Base-by-base conservation (phyloP, 92 coral and sea anemone genomes). In the Micromussa lordhowensis region DNA sequence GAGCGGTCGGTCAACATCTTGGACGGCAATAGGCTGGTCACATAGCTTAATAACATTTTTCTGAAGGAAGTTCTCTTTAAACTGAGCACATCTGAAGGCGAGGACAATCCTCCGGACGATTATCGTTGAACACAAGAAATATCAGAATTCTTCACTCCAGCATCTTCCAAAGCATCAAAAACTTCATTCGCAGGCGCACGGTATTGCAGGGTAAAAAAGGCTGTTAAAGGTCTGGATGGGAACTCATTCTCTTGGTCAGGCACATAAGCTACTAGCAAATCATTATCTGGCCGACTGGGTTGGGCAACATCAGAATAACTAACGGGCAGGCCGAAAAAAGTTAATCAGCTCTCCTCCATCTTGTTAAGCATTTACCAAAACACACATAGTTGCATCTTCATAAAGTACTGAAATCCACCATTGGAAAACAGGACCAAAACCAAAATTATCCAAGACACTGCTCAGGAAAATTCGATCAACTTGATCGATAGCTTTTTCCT, bases 1-100 rank as follows among this genome's bases (percentile, higher is more conserved):
- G 0, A 77, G 26, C 13, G 75, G 89, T 22, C 49, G 72, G 40
- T 87, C 90, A 0, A 69, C 78, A 53, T 87, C 90, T 68, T 87
- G 78, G 0, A 87, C 1, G 8, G 82, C 82, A 12, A 34, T 64
- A 0, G 51, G 89, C 1, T 14, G 17, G 0, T 29, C 83, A 0
- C 21, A 19, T 12, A 85, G 30, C 1, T 26, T 8, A 0, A 85
- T 2, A 2, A 29, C 29, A 13, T 22, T 76, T 0, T 8, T 38
- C 1, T 2, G 15, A 0, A 85, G n/a, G 30, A 85, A 85, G 0
- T 14, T 19, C 1, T 77, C 83, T 1, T 44, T 38, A 0, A 13
- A 35, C 0, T 29, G 64, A 0, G 21, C 34, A 1, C 24, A 6
- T 0, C 83, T 66, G 17, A 77, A 85, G 1, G 82, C 77, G 0